A percentile compares a stretch with the other conserved stretches of the same genome.
Conservation (phyloP, 2,888 invertebrate genomes). For the Napeogenes sylphis region DNA sequence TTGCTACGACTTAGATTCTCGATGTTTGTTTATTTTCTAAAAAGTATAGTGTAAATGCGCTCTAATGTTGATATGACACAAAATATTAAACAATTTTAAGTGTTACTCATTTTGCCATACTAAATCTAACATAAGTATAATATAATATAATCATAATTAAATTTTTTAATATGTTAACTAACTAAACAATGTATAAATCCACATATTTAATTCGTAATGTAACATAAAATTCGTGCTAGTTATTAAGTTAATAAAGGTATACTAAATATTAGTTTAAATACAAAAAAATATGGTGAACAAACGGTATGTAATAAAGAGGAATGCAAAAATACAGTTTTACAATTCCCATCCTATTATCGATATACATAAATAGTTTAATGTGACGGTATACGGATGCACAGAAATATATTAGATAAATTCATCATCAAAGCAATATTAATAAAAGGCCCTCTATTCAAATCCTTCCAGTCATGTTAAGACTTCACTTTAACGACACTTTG, state of each 20-base stretch:
- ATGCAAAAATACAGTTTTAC: constrained; percentile 27
- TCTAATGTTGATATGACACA: not conserved
- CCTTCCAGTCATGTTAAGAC: not conserved
- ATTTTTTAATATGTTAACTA: not conserved
- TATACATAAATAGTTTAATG: constrained; percentile 29
- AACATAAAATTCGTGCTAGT: constrained; percentile 11
- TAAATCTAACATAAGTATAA: constrained; percentile 4
- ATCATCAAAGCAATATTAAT: no score
- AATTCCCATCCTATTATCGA: constrained; percentile 20
- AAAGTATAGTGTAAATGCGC: not conserved
- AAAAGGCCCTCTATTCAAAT: constrained; percentile 3
- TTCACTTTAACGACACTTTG: not conserved
- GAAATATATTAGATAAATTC: not conserved
- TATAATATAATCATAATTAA: not conserved
- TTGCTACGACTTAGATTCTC: no score
- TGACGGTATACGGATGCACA: constrained; percentile 21
- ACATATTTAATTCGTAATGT: not conserved
- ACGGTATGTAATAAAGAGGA: constrained; percentile 12
- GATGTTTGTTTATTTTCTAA: not conserved
- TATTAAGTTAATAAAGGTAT: constrained; percentile 13
- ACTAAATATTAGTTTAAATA: constrained; percentile 17
- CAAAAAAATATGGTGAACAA: constrained; percentile 20
- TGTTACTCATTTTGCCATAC: not conserved
- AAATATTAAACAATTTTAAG: not conserved
- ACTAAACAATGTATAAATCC: no score